Evolutionary conservation across 2,797 vertebrate genomes (phyloP), one percentile per base, ranked within the genome.

Genomic region (Lagocephalus sceleratus): DNA sequence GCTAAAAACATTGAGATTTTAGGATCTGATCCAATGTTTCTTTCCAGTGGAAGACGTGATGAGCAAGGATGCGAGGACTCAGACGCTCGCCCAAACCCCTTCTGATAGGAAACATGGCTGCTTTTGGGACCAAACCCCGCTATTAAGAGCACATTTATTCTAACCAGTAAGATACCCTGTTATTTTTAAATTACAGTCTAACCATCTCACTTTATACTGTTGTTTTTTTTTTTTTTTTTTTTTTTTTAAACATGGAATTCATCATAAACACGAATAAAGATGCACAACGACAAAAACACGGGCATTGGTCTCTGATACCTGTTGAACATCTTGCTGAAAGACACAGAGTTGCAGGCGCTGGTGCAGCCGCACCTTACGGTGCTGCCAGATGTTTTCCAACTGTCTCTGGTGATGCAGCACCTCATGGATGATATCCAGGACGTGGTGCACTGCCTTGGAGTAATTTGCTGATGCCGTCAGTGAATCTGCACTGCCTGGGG

Each of bases 371-470:
- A 99, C 95, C 74, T 99, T 99, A 38, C 97, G 95, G 76, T 99
- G 97, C 76, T 99, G 97, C 96, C 95, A 98, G 81, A 98, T 98
- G 87, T 95, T 98, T 67, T 99, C 96, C 45, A 99, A 88, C 73
- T 98, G 95, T 61, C 97, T 90, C 82, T 99, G 97, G 83, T 98
- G 97, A 76, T 98, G 97, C 62, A 99, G 82, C 21, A 98, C 95
- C 72, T 99, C 95, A 5, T 98, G 97, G 82, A 99, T 95, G 63
- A 94, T 92, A 53, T 99, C 96, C 57, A 99, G 86, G 48, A 98
- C 95, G 0, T 98, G 95, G 80, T 94, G 95, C 70, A 98, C 95
- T 0, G 97, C 96, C 85, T 99, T 98, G 10, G 96, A 96, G 87
- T 98, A 98, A 87, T 98, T 99, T 38, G 94, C 94, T 0, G 97